phyloP scores from a whole-genome alignment of 2,888 invertebrate species.

The Apodemia mormo region DNA sequence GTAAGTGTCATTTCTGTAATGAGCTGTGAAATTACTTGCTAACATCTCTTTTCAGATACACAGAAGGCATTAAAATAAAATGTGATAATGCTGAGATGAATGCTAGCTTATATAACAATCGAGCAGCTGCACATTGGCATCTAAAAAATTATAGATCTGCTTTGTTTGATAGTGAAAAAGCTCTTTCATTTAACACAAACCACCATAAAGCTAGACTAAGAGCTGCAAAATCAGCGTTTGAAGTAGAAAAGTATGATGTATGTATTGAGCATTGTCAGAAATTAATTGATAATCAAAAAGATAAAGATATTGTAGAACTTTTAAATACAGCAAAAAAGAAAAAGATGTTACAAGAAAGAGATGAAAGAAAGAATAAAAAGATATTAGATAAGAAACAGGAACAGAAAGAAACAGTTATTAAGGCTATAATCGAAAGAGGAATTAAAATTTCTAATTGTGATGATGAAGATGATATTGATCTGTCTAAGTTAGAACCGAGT shows the following conservation, averaged over 20 bases:
- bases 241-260: constrained; percentile 85
- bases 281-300: constrained; percentile 81
- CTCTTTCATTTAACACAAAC: constrained; percentile 87
- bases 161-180: constrained; percentile 89
- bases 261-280: constrained; percentile 88
- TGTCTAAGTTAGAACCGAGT: constrained; percentile 83
- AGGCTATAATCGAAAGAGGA: constrained; percentile 68
- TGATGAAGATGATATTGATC: constrained; percentile 66
- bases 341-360: constrained; percentile 73
- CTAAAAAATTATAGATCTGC: constrained; percentile 91
- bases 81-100: constrained; percentile 87
- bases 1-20: no score
- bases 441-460: constrained; percentile 80
- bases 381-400: constrained; percentile 64
- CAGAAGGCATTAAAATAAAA: constrained; percentile 92
- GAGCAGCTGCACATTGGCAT: constrained; percentile 94
- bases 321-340: constrained; percentile 71
- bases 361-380: constrained; percentile 77
- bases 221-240: constrained; percentile 88
- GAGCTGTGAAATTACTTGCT: not conserved
- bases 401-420: constrained; percentile 61
- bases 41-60: constrained; percentile 82
- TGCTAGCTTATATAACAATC: constrained; percentile 93
- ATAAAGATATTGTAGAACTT: constrained; percentile 70
- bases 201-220: constrained; percentile 89